A percentile compares a stretch with the other conserved stretches of the same genome.
phyloP scores from a whole-genome alignment of 2,888 invertebrate genomes.

The Rhodophaea formosa region DNA sequence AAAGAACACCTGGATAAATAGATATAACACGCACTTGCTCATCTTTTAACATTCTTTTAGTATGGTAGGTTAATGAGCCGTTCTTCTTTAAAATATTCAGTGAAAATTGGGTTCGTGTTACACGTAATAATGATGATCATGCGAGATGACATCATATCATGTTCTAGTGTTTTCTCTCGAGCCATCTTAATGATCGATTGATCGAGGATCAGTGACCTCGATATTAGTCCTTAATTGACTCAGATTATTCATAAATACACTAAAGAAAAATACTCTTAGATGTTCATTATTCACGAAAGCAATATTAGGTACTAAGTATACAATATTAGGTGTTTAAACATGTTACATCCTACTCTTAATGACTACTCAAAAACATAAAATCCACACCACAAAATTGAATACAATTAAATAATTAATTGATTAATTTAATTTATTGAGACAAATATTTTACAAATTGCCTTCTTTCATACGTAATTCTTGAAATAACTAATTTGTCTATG shows the following conservation, averaged over 20 bases:
- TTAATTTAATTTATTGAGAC: no score
- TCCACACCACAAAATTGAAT: no score
- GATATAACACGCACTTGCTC: neutral
- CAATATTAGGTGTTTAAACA: no score
- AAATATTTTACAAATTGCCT: no score
- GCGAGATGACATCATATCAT: slow-evolving; percentile 44
- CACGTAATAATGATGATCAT: slow-evolving; percentile 23
- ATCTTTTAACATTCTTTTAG: neutral
- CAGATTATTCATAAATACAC: neutral
- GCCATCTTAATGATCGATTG: slow-evolving; percentile 44
- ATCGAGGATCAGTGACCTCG: slow-evolving; percentile 36
- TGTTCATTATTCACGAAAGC: no score
- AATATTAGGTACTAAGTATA: no score
- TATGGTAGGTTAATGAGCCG: neutral
- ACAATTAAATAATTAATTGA: no score
- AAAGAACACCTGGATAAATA: neutral
- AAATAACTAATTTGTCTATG: no score
- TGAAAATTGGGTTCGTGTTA: slow-evolving; percentile 17
- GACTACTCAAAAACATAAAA: no score
- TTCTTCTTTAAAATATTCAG: slow-evolving; percentile 14
- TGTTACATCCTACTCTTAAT: no score
- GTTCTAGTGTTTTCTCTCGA: slow-evolving; percentile 47
- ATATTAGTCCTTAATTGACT: slow-evolving; percentile 20
- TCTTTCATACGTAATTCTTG: no score
- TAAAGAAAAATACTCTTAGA: no score